Base-by-base conservation (phyloP, 2,888 invertebrate genomes). In the Frankliniella intonsa region DNA sequence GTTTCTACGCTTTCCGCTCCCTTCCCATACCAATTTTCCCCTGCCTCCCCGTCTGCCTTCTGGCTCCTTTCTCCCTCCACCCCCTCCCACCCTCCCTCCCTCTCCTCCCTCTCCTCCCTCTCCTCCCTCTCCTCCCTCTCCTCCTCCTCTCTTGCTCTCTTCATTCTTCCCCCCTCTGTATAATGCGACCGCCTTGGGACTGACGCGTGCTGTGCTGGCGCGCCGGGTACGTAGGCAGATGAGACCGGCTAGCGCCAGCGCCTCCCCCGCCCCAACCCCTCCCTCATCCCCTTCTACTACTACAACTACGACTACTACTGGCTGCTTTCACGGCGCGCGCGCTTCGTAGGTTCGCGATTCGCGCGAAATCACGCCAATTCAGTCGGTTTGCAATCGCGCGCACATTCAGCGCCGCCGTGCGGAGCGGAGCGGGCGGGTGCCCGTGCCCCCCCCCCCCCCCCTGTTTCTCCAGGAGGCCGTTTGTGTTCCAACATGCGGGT, bases 291-390 rank as follows among this genome's bases (percentile, higher is more conserved):
- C 5, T 38, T 38, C 38, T 38, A 38, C 38, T 38, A 38, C 38
- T 2, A 38, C 38, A 3, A 38, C 38, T 2, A 38, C 38, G 2
- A 5, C 38, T 38, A 38, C 38, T 38, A 38, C 38, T 38, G 38
- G 38, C 38, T 38, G 38, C 38, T 38, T 38, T 38, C 38, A 38
- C 5, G 5, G 3, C 2, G 38, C 38, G 2, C 38, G 3, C 5
- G 38, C 38, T 38, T 5, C 5, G 3, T 38, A 2, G 5, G 38
- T 76, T 76, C 62, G 69, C 69, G 69, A 69, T 69, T 69, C 69
- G n/a, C n/a, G 69, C 22, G 22, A 69, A 69, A 69, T 69, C 69
- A 69, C 69, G 69, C 69, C 69, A 69, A 69, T 69, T 69, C 69
- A 69, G 69, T 69, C n/a, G 22, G 69, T 69, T 69, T 69, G 69